Percentiles rank a stretch among this genome's conserved stretches.
Evolutionary conservation across 2,113 vertebrate species (phyloP).

Genomic region (Vulpes ferrilata): DNA sequence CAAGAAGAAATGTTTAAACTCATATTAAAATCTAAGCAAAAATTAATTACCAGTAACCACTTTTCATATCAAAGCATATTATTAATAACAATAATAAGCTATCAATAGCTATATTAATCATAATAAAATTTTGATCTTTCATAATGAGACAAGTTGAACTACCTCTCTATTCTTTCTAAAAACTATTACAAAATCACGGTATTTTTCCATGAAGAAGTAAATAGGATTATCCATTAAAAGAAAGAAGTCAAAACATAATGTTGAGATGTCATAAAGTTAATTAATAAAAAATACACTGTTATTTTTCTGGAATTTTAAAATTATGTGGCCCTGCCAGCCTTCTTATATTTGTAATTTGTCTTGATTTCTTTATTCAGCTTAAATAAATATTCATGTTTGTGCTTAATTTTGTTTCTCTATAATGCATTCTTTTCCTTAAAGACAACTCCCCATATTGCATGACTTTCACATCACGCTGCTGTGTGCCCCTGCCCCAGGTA

Average conservation of each 20-base stretch:
- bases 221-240: neutral
- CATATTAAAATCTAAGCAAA: neutral
- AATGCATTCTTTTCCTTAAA: neutral
- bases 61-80: neutral
- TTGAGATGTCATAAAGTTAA: neutral
- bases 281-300: neutral
- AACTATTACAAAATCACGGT: neutral
- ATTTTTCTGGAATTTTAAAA: neutral
- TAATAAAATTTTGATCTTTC: neutral
- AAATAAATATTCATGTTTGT: neutral
- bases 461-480: neutral
- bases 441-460: neutral
- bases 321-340: neutral
- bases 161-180: neutral
- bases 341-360: neutral
- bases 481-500: neutral
- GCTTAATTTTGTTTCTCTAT: neutral
- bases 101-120: neutral
- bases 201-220: neutral
- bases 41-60: neutral
- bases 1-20: neutral
- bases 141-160: neutral
- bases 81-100: neutral
- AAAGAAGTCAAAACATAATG: neutral
- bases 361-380: neutral